Conservation (phyloP, 1,140 invertebrate genomes). For the Anagrus nilaparvatae region DNA sequence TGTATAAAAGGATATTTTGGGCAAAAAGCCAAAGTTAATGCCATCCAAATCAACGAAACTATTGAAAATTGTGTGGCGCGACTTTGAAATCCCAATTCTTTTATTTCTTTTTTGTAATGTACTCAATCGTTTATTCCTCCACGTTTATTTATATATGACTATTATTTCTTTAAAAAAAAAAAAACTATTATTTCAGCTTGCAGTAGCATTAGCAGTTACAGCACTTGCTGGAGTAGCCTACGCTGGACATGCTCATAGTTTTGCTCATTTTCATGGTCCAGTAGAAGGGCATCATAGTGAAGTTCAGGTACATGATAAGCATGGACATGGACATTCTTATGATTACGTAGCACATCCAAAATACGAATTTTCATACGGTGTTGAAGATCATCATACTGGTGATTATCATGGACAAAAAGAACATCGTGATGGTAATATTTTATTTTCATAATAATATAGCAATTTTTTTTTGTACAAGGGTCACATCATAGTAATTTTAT, state of each 20-base stretch:
- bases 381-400: slow-evolving; percentile 44
- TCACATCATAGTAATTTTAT: too few relatives aligned
- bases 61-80: slow-evolving; percentile 10
- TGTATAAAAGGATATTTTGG: slow-evolving; percentile 12
- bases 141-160: not conserved
- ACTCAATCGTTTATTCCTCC: not conserved
- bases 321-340: slow-evolving; percentile 29
- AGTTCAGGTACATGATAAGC: slow-evolving; percentile 29
- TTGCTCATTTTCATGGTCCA: slow-evolving; percentile 36
- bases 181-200: slow-evolving; percentile 25
- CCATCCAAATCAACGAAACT: too few relatives aligned
- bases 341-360: slow-evolving; percentile 41
- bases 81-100: slow-evolving; percentile 20
- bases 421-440: slow-evolving; percentile 45
- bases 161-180: slow-evolving; percentile 1
- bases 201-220: slow-evolving; percentile 22
- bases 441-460: too few relatives aligned
- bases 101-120: too few relatives aligned
- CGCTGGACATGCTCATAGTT: slow-evolving; percentile 35
- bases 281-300: slow-evolving; percentile 32
- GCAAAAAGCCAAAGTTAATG: not conserved
- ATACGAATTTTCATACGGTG: slow-evolving; percentile 43
- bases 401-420: slow-evolving; percentile 46
- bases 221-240: slow-evolving; percentile 22
- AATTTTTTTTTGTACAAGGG: too few relatives aligned